These are phyloP conservation scores for Heliocidaris erythrogramma DNA, from an alignment of 35 echinoderm and acorn worm species.

Conservation along the genomic window DNA sequence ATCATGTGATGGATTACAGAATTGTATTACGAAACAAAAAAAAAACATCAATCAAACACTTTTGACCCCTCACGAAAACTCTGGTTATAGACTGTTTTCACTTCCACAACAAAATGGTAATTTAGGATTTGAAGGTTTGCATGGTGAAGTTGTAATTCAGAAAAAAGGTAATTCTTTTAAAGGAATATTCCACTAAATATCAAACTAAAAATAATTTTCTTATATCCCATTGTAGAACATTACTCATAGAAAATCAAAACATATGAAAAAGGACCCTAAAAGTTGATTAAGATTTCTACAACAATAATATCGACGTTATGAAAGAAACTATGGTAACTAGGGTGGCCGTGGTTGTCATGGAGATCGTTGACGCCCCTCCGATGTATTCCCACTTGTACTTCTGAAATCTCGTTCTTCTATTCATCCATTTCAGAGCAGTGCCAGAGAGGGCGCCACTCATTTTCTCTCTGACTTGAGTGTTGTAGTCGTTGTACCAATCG, in stretches of 20 bases:
- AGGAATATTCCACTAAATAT: too few species aligned
- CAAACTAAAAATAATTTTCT: too few species aligned
- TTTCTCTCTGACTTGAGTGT: not conserved
- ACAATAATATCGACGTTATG: not conserved
- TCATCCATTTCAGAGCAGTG: not conserved
- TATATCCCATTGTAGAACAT: too few species aligned
- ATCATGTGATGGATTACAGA: not conserved
- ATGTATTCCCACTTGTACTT: slow-evolving; percentile 37
- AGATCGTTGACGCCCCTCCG: slow-evolving; percentile 2
- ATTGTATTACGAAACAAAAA: too few species aligned
- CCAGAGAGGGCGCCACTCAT: not conserved
- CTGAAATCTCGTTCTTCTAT: slow-evolving; percentile 20
- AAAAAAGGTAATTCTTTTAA: too few species aligned
- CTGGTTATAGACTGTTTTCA: too few species aligned
- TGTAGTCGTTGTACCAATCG: slow-evolving; percentile 38
- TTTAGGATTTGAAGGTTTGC: too few species aligned
- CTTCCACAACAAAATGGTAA: too few species aligned
- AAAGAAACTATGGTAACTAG: not conserved
- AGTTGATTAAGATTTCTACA: not conserved
- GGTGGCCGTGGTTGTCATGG: slow-evolving; percentile 13
- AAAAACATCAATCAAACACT: too few species aligned
- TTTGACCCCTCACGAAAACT: too few species aligned
- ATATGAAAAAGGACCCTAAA: not conserved
- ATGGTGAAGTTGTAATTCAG: too few species aligned
- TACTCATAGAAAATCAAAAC: too few species aligned